Evolutionary conservation across 2,797 vertebrate species (phyloP).

Genomic region (Poliocrania exsul): DNA sequence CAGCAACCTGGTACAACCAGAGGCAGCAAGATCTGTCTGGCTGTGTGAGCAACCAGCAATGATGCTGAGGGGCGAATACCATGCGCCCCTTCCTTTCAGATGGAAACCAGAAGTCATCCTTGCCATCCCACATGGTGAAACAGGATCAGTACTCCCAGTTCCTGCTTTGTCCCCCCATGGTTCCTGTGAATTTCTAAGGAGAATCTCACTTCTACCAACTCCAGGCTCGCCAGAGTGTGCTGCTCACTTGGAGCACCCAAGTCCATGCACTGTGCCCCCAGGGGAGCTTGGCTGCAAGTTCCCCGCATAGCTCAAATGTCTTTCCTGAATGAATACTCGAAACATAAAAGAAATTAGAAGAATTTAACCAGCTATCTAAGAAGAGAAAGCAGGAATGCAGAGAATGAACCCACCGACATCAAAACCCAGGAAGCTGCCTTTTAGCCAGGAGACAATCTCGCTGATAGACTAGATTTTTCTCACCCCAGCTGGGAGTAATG

Average conservation of each 20-base stretch:
- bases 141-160: background rate
- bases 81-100: background rate
- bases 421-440: constrained; percentile 67
- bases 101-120: background rate
- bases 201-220: background rate
- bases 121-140: background rate
- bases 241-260: background rate
- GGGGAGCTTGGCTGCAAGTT: background rate
- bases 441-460: constrained; percentile 51
- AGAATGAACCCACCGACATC: constrained; percentile 26
- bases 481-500: constrained; percentile 46
- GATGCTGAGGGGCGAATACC: background rate
- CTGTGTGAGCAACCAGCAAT: background rate
- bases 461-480: constrained; percentile 66
- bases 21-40: background rate
- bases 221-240: background rate
- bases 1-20: background rate
- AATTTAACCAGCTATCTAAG: background rate
- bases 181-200: background rate
- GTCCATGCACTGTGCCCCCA: background rate
- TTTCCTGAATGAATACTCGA: background rate
- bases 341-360: background rate
- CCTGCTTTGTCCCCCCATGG: background rate
- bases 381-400: constrained; percentile 6
- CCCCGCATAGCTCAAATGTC: background rate